These are phyloP conservation scores for Condylura cristata DNA, from an alignment of 2,113 vertebrate genomes.

Conservation along the genomic window DNA sequence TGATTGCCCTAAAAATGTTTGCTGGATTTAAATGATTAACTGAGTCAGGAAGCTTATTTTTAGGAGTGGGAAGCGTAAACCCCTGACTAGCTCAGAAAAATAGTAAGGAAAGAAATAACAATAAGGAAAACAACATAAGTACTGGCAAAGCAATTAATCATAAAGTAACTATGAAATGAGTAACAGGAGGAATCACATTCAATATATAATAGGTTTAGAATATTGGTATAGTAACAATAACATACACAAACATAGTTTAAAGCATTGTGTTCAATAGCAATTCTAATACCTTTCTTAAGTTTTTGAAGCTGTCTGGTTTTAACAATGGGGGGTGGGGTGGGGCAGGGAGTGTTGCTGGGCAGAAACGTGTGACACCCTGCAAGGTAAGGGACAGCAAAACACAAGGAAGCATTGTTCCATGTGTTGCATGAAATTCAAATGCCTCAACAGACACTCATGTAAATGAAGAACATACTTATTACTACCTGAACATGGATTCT, in stretches of 20 bases:
- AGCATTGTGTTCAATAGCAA: neutral
- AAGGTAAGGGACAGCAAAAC: neutral
- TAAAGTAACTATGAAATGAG: slow-evolving; percentile 8
- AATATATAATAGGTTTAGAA: neutral
- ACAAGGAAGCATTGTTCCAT: neutral
- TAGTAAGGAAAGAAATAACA: slow-evolving; percentile 1
- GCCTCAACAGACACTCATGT: slow-evolving; percentile 20
- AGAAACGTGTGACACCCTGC: slow-evolving; percentile 6
- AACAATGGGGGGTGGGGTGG: neutral
- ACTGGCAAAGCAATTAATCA: slow-evolving; percentile 25
- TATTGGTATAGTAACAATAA: neutral
- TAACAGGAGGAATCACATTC: neutral
- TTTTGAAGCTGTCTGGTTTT: neutral
- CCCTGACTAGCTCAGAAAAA: slow-evolving; percentile 19
- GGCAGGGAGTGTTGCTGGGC: neutral
- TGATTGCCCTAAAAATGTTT: neutral
- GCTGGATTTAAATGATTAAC: slow-evolving; percentile 38
- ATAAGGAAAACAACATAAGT: neutral
- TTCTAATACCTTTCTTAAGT: neutral
- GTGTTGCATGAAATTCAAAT: slow-evolving; percentile 2
- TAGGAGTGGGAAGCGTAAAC: neutral
- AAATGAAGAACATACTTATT: slow-evolving; percentile 39
- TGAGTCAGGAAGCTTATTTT: neutral
- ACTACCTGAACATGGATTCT: neutral
- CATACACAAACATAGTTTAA: slow-evolving; percentile 11